Conservation (phyloP, 2,888 invertebrate species). For the Zelleria hepariella region DNA sequence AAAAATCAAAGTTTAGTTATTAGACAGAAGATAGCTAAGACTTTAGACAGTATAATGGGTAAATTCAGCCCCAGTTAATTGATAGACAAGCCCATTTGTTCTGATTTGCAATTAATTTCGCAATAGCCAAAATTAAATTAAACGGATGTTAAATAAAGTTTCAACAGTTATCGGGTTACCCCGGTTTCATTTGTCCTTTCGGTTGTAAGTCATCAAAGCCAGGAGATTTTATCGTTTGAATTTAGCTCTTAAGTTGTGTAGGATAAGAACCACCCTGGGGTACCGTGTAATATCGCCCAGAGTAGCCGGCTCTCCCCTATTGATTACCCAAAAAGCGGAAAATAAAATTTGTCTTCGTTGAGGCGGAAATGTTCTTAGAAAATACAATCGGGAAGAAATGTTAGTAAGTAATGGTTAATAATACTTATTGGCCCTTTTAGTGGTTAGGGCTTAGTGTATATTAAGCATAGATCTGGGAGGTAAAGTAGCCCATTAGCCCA, state of each 20-base stretch:
- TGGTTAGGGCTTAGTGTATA: neutral
- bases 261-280: neutral
- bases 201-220: conserved; percentile 24
- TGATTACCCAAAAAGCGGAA: conserved; percentile 72
- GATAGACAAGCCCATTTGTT: neutral
- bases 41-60: no score
- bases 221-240: neutral
- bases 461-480: neutral
- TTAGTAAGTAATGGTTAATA: neutral
- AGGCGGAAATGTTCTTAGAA: conserved; percentile 16
- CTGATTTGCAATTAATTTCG: conserved; percentile 16
- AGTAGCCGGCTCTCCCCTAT: conserved; percentile 55
- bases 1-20: no score
- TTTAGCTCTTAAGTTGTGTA: neutral
- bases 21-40: neutral
- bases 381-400: neutral
- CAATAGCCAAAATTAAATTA: conserved; percentile 6
- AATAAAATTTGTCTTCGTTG: conserved; percentile 60
- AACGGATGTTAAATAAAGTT: conserved; percentile 1
- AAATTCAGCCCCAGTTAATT: neutral
- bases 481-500: neutral
- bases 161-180: conserved; percentile 10
- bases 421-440: neutral
- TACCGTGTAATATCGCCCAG: neutral
- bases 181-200: conserved; percentile 17